Percentiles rank a stretch among this genome's conserved stretches.
Conservation (phyloP, 2,888 invertebrate species). For the Priocnemis perturbator region DNA sequence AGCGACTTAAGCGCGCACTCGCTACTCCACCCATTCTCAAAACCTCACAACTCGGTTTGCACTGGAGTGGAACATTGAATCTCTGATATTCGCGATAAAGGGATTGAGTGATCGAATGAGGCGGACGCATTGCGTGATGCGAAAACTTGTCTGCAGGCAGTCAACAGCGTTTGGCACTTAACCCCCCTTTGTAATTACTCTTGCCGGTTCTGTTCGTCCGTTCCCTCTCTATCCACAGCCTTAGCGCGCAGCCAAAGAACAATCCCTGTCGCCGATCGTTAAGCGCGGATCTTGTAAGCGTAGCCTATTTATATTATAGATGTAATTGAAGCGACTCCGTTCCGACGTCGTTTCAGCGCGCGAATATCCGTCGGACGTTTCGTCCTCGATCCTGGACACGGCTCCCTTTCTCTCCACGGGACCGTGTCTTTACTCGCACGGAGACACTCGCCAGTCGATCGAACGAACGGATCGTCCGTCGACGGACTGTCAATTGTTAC, state of each 20-base stretch:
- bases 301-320: constrained; percentile 11
- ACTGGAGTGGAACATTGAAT: too few relatives aligned
- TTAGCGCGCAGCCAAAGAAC: constrained; percentile 61
- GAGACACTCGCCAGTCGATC: neutral
- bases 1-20: too few relatives aligned
- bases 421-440: neutral
- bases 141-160: too few relatives aligned
- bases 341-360: neutral
- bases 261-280: constrained; percentile 29
- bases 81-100: too few relatives aligned
- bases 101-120: too few relatives aligned
- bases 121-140: too few relatives aligned
- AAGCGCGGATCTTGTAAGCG: neutral
- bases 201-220: constrained; percentile 3
- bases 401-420: too few relatives aligned
- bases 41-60: too few relatives aligned
- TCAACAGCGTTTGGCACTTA: too few relatives aligned
- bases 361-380: neutral
- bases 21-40: too few relatives aligned
- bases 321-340: neutral
- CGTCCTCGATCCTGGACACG: neutral
- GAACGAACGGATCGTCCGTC: neutral
- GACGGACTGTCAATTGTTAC: neutral
- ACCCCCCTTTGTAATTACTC: too few relatives aligned
- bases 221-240: constrained; percentile 10